Evolutionary conservation across 2,888 invertebrate species (phyloP).

Genomic region (Phortica okadai): DNA sequence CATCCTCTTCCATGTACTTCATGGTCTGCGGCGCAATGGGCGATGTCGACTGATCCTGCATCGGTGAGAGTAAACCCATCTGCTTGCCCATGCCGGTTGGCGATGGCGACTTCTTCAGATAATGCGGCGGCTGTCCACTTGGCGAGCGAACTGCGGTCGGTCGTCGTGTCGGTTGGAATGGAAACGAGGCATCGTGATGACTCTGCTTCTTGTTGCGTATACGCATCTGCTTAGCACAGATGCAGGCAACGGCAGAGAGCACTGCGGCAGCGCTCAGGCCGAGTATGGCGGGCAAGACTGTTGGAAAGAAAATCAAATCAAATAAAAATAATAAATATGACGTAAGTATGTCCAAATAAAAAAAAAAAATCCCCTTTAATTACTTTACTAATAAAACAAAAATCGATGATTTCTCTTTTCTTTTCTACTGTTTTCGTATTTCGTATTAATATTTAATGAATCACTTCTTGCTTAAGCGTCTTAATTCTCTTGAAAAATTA

Average conservation of each 20-base stretch:
- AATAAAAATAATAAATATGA: no score
- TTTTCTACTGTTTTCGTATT: no score
- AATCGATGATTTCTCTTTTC: no score
- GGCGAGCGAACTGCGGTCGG: slow-evolving; percentile 87
- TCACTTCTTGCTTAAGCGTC: no score
- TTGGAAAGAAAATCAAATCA: background rate
- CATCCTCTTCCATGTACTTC: slow-evolving; percentile 75
- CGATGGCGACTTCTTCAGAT: slow-evolving; percentile 94
- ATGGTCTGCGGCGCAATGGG: slow-evolving; percentile 71
- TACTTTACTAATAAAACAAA: no score
- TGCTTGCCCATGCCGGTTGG: slow-evolving; percentile 81
- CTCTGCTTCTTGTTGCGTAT: slow-evolving; percentile 74
- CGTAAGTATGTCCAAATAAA: no score
- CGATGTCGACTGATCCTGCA: slow-evolving; percentile 73
- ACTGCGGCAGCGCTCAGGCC: slow-evolving; percentile 75
- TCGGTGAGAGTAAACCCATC: slow-evolving; percentile 71
- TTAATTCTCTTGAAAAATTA: no score
- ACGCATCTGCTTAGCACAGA: slow-evolving; percentile 74
- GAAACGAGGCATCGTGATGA: slow-evolving; percentile 74
- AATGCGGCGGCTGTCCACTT: slow-evolving; percentile 86
- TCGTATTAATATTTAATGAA: no score
- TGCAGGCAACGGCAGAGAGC: slow-evolving; percentile 74
- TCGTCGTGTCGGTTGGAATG: slow-evolving; percentile 76
- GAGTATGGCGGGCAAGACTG: slow-evolving; percentile 75
- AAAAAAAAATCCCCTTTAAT: no score